Evolutionary conservation across 2,797 vertebrate species (phyloP).

Genomic region (Esox lucius): DNA sequence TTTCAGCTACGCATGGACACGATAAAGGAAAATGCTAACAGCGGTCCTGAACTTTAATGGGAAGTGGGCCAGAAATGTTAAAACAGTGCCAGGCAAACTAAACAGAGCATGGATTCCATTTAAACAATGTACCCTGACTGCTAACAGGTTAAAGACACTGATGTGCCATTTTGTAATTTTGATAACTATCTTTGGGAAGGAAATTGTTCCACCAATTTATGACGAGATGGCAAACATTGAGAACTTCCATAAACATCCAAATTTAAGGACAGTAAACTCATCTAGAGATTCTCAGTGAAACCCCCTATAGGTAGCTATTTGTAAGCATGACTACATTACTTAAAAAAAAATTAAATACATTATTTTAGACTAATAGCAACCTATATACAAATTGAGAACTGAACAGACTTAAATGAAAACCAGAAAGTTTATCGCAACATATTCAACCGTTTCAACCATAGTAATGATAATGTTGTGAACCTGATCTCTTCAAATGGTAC

Average conservation of each 20-base stretch:
- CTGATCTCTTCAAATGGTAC: neutral
- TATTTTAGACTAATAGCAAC: neutral
- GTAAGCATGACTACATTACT: neutral
- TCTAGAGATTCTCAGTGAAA: neutral
- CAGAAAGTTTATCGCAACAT: neutral
- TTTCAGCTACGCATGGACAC: no score
- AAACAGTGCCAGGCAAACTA: no score
- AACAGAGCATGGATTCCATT: no score
- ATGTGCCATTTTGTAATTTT: no score
- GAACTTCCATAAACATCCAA: neutral
- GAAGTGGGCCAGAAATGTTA: no score
- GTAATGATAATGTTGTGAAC: slow-evolving; percentile 2
- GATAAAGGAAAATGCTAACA: no score
- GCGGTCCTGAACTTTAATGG: no score
- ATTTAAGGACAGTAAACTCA: neutral
- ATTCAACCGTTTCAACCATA: neutral
- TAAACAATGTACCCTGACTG: no score
- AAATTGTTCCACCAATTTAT: neutral
- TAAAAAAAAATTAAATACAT: neutral
- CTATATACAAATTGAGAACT: neutral
- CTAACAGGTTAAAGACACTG: no score
- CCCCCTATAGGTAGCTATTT: neutral
- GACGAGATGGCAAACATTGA: neutral
- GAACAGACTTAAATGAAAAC: neutral
- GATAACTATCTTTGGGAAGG: neutral